These are phyloP conservation scores for Xenops minutus DNA, from an alignment of 2,797 vertebrate genomes.

Conservation along the genomic window DNA sequence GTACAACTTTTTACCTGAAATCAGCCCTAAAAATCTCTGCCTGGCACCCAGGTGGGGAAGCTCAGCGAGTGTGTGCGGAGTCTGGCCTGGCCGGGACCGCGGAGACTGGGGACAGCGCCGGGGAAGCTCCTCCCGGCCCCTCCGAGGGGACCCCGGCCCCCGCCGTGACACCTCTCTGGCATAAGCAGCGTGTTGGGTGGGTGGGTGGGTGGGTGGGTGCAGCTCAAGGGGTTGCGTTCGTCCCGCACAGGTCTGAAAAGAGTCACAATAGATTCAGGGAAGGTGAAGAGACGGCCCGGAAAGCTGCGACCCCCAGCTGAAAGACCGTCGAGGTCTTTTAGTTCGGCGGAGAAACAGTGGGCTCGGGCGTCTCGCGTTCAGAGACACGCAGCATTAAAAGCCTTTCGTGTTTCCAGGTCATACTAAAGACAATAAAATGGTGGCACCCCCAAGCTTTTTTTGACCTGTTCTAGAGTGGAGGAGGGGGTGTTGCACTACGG, in stretches of 20 bases:
- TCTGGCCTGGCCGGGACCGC: background rate
- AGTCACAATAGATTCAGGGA: background rate
- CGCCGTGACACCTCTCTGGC: background rate
- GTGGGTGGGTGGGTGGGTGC: no score
- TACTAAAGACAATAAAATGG: background rate
- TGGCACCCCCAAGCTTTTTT: background rate
- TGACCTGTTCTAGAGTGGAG: background rate
- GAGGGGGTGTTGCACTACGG: accelerated
- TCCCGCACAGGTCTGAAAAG: background rate
- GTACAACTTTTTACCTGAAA: background rate
- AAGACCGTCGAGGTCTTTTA: background rate
- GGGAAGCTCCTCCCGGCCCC: background rate
- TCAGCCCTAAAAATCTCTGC: background rate
- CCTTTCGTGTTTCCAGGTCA: background rate
- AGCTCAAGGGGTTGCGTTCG: background rate
- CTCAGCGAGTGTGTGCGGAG: accelerated
- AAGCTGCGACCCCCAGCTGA: accelerated
- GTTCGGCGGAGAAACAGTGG: background rate
- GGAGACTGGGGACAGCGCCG: accelerated
- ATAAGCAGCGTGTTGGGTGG: no score
- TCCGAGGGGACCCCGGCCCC: background rate
- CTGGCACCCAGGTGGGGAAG: background rate
- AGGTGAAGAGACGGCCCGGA: background rate
- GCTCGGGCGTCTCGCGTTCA: background rate
- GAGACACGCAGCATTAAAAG: background rate